These are phyloP conservation scores for Catharus bicknelli DNA, from an alignment of 2,113 vertebrate species.

Conservation along the genomic window DNA sequence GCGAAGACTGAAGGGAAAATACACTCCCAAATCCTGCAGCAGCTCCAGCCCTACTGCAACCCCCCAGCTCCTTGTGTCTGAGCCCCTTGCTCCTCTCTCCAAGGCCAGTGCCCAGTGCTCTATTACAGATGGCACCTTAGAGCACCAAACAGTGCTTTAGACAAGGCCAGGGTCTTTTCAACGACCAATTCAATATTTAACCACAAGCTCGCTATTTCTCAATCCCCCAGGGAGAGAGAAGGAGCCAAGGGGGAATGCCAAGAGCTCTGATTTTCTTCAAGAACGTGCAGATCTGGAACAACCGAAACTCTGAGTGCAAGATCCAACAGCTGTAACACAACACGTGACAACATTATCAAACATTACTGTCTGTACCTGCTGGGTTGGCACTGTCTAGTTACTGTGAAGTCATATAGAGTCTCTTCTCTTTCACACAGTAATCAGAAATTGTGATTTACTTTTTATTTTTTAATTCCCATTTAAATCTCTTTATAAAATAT, in stretches of 20 bases:
- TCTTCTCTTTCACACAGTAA: neutral
- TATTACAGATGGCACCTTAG: neutral
- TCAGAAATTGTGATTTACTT: neutral
- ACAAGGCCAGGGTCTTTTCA: neutral
- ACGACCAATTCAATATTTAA: accelerated
- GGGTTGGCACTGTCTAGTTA: neutral
- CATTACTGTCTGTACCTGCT: neutral
- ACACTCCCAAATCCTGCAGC: neutral
- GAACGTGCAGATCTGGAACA: neutral
- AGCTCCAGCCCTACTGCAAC: neutral
- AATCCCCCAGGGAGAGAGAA: neutral
- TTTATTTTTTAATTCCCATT: neutral
- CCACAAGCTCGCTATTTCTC: neutral
- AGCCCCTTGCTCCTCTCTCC: neutral
- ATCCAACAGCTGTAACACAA: neutral
- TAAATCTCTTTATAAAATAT: neutral
- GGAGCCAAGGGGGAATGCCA: neutral
- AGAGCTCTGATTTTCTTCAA: neutral
- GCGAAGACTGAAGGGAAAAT: neutral
- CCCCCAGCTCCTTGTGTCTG: accelerated
- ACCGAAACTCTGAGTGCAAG: accelerated
- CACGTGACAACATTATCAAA: neutral
- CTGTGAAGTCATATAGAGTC: neutral
- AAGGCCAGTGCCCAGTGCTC: neutral
- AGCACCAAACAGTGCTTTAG: neutral